A percentile compares a stretch with the other conserved stretches of the same genome.
Evolutionary conservation across 2,797 vertebrate genomes (phyloP).

Genomic region (Apodemus agrarius): DNA sequence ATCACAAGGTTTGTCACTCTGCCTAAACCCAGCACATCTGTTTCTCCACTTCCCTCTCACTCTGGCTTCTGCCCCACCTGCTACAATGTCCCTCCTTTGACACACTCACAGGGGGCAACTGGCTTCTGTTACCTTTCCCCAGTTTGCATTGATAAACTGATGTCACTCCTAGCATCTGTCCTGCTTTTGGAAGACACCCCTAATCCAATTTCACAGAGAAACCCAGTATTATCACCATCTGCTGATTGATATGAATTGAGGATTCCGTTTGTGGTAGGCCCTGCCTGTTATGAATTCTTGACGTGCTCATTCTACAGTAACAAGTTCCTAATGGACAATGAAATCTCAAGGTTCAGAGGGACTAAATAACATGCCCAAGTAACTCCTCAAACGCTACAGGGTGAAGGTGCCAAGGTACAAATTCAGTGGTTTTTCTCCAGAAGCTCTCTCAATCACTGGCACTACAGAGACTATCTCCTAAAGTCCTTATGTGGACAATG

Average conservation of each 20-base stretch:
- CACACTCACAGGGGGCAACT: background rate
- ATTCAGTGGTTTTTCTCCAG: background rate
- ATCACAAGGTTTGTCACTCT: background rate
- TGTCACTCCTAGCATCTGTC: background rate
- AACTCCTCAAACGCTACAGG: background rate
- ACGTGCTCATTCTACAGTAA: background rate
- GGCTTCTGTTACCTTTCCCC: background rate
- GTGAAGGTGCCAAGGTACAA: background rate
- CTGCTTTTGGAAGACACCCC: background rate
- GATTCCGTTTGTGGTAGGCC: background rate
- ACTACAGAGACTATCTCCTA: background rate
- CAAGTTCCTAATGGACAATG: background rate
- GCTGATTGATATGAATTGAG: background rate
- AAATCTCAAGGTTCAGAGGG: background rate
- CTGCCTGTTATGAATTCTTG: background rate
- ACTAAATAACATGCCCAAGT: background rate
- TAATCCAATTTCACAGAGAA: background rate
- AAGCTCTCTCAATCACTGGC: background rate
- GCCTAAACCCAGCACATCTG: background rate
- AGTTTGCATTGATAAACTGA: background rate
- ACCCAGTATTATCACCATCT: background rate
- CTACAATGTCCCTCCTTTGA: background rate
- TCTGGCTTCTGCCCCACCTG: background rate
- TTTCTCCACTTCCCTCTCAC: background rate
- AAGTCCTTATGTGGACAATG: background rate